phyloP scores from a whole-genome alignment of 2,888 invertebrate genomes.

The Latrodectus hesperus region DNA sequence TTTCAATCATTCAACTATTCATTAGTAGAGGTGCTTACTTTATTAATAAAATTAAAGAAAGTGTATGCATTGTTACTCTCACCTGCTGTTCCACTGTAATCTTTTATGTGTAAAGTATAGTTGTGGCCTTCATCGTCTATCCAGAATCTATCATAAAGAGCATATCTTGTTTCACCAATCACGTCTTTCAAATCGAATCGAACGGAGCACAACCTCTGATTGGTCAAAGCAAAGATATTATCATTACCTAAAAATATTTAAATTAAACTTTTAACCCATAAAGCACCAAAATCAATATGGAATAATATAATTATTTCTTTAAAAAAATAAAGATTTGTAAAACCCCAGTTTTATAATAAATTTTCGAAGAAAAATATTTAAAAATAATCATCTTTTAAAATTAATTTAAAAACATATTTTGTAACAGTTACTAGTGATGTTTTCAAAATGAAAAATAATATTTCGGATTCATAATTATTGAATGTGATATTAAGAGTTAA shows the following conservation, averaged over 20 bases:
- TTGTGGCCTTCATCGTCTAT: conserved; percentile 38
- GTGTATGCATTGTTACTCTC: too few species aligned
- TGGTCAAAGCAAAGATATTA: conserved; percentile 46
- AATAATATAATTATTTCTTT: neutral
- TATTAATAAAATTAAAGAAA: too few species aligned
- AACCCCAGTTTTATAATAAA: neutral
- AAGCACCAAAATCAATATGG: neutral
- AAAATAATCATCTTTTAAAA: too few species aligned
- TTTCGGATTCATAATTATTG: too few species aligned
- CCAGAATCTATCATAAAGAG: conserved; percentile 48
- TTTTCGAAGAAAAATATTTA: neutral
- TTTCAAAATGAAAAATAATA: too few species aligned
- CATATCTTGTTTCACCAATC: conserved; percentile 25
- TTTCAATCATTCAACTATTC: too few species aligned
- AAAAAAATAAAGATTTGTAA: neutral
- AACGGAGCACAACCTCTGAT: conserved; percentile 31
- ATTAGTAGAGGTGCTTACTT: too few species aligned
- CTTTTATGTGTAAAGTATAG: conserved; percentile 23
- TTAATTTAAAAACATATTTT: too few species aligned
- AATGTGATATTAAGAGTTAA: too few species aligned
- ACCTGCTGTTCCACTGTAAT: conserved; percentile 54
- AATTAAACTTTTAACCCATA: neutral
- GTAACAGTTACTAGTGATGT: too few species aligned
- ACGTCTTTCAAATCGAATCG: conserved; percentile 42
- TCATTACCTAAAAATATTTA: conserved; percentile 48